Evolutionary conservation across 1,140 invertebrate species (phyloP), one percentile per base, ranked within the genome.

Genomic region (Bombyx mori): DNA sequence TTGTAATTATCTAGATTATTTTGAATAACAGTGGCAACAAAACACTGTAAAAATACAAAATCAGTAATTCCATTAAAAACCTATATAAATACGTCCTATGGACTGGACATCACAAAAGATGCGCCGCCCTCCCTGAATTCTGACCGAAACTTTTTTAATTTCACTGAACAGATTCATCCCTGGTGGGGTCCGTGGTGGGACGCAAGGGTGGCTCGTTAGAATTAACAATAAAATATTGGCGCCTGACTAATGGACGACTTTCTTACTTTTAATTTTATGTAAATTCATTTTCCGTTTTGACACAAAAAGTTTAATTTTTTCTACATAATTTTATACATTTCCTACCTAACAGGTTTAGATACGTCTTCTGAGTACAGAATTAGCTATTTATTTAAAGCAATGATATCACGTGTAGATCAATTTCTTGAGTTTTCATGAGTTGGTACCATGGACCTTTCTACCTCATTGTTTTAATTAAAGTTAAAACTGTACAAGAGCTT

Each of bases 101-200:
- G 12, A 69, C 63, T 61, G 64, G 66, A 63, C 62, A 63, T 50
- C 52, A 51, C 58, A 66, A 68, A 73, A 70, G 69, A 63, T 57
- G 66, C 62, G 64, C 59, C 54, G 49, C 59, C 55, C 53, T 47
- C 26, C 26, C 67, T 51, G 61, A 54, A 61, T 50, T 54, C 49
- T 18, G 44, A 22, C 48, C 7, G 42, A 63, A 82, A 79, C 77
- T 79, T 82, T 82, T 81, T 82, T 82, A 82, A 82, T 82, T 82
- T 79, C 69, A 69, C 65, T 69, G 65, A 67, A 73, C 73, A 73
- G 62, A 72, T 60, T 59, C 62, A 59, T 62, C 62, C 62, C 61
- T 42, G 44, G 44, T 52, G 58, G 61, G 58, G 53, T 58, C 42
- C 49, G 18, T 42, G 54, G 60, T 49, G 51, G 54, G 55, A 62